phyloP scores from a whole-genome alignment of 2,113 vertebrate genomes.

The Carollia perspicillata region DNA sequence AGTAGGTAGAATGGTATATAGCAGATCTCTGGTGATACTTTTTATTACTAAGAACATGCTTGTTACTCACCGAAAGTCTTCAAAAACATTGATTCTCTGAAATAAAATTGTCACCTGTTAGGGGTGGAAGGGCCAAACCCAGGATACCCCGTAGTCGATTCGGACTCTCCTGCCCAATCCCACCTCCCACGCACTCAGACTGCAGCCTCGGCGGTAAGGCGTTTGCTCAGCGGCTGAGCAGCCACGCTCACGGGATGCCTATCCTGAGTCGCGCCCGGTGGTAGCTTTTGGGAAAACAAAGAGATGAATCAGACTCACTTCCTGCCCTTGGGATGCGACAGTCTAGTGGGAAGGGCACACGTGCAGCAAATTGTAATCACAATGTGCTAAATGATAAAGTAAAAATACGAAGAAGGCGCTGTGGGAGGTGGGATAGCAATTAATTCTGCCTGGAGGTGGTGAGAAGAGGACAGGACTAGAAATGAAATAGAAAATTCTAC shows the following conservation, averaged over 20 bases:
- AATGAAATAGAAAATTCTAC: constrained; percentile 39
- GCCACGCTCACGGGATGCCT: not conserved
- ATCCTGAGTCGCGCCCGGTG: not conserved
- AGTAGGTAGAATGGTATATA: not conserved
- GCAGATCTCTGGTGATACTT: not conserved
- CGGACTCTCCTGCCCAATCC: not conserved
- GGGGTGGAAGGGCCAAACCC: not conserved
- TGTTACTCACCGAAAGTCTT: not conserved
- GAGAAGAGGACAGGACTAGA: constrained; percentile 1
- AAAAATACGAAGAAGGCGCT: constrained; percentile 32
- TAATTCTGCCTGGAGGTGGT: constrained; percentile 51
- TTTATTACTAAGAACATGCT: not conserved
- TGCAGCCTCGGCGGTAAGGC: not conserved
- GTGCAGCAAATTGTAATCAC: constrained; percentile 48
- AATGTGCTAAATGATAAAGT: constrained; percentile 46
- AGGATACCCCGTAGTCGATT: accelerated
- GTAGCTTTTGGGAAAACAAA: not conserved
- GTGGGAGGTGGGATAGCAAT: constrained; percentile 43
- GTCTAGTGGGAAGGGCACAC: constrained; percentile 38
- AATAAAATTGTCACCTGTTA: not conserved
- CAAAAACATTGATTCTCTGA: not conserved
- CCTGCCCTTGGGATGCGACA: constrained; percentile 34
- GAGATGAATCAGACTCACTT: not conserved
- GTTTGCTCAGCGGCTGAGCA: not conserved
- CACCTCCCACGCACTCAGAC: not conserved